Evolutionary conservation across 1,140 invertebrate genomes (phyloP).

Genomic region (Orchestia grillus): DNA sequence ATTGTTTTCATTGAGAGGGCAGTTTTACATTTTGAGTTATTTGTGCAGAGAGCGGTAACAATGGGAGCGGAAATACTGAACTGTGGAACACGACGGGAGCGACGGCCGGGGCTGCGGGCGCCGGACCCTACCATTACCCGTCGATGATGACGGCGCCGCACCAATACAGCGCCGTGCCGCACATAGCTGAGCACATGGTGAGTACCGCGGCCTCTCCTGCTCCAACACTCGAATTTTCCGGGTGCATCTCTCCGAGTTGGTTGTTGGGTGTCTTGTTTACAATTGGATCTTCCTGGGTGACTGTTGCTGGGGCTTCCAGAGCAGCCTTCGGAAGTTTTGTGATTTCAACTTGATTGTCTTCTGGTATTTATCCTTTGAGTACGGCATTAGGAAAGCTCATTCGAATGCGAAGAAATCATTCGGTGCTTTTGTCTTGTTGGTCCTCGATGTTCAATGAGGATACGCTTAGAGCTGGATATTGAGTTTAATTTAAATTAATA

Average conservation of each 20-base stretch:
- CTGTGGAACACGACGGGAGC: constrained; percentile 35
- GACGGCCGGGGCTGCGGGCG: background rate
- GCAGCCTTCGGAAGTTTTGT: background rate
- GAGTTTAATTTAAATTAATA: background rate
- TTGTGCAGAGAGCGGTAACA: constrained; percentile 50
- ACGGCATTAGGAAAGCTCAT: background rate
- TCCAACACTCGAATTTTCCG: background rate
- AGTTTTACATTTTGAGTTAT: background rate
- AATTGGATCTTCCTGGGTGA: background rate
- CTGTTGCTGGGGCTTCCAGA: too few species aligned
- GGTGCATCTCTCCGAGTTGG: background rate
- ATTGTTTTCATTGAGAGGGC: background rate
- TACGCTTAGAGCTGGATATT: background rate
- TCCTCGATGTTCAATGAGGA: background rate
- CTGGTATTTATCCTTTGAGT: background rate
- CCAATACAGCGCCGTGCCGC: constrained; percentile 73
- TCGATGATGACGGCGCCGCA: constrained; percentile 72
- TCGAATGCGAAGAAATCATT: background rate
- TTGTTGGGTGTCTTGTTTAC: background rate
- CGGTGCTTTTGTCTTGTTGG: background rate
- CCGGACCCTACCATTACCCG: constrained; percentile 68
- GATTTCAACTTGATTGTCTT: background rate
- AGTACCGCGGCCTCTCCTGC: constrained; percentile 63
- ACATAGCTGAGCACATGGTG: constrained; percentile 78
- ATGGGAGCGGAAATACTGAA: constrained; percentile 21